Evolutionary conservation across 1,140 invertebrate species (phyloP).

Genomic region (Halesus radiatus): DNA sequence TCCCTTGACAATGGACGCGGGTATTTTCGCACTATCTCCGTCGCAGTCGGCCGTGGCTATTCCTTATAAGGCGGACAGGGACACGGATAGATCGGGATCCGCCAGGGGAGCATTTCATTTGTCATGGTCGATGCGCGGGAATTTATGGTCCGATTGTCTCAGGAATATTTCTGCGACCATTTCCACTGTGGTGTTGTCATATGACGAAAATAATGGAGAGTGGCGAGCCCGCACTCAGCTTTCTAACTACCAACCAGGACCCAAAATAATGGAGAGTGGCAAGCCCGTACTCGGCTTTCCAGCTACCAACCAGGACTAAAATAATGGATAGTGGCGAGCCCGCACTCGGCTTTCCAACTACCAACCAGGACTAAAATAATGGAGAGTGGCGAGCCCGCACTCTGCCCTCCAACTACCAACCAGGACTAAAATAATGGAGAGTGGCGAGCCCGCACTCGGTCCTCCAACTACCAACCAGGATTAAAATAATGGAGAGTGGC

Average conservation of each 20-base stretch:
- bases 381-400: no score
- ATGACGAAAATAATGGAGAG: conserved; percentile 25
- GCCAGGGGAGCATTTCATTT: conserved; percentile 43
- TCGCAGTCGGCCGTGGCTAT: neutral
- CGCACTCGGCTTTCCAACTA: no score
- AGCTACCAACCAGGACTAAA: no score
- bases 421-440: neutral
- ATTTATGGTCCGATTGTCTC: conserved; percentile 54
- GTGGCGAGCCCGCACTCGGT: no score
- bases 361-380: neutral
- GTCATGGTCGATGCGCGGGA: conserved; percentile 42
- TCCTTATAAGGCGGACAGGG: neutral
- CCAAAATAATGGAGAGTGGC: neutral
- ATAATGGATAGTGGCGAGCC: no score
- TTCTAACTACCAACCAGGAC: neutral
- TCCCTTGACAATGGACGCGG: conserved; percentile 51
- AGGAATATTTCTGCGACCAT: conserved; percentile 39
- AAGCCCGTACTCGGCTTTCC: no score
- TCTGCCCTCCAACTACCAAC: no score
- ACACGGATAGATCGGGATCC: neutral
- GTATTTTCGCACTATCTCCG: conserved; percentile 46
- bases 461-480: no score
- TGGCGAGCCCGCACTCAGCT: neutral
- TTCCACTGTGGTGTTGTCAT: conserved; percentile 25
- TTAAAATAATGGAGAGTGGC: neutral